These are phyloP conservation scores for Diadema setosum DNA, from an alignment of 35 echinoderm and acorn worm species.

Conservation along the genomic window DNA sequence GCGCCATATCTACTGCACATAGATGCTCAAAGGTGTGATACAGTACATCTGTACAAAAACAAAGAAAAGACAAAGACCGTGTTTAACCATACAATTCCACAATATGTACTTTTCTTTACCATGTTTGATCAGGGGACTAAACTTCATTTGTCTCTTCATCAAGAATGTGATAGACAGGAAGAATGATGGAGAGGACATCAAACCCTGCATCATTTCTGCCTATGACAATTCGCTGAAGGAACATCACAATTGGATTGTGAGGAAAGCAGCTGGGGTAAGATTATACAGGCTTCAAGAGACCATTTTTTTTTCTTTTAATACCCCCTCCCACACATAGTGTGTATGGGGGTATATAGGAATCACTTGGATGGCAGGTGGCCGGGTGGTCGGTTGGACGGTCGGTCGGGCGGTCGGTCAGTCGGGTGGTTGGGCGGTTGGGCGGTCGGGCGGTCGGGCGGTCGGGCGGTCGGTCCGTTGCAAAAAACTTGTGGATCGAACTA, in stretches of 20 bases:
- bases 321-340: background rate
- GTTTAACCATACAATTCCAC: too few species aligned
- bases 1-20: too few species aligned
- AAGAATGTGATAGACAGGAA: background rate
- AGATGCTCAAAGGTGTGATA: too few species aligned
- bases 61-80: too few species aligned
- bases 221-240: constrained; percentile 31
- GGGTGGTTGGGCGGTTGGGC: background rate
- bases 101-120: too few species aligned
- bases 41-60: too few species aligned
- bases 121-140: constrained; percentile 4
- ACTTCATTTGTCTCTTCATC: constrained; percentile 64
- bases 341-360: background rate
- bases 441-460: too few species aligned
- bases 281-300: background rate
- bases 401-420: background rate
- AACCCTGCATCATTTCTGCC: constrained; percentile 42
- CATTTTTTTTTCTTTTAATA: too few species aligned
- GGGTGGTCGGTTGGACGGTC: background rate
- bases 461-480: too few species aligned
- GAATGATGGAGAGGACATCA: constrained; percentile 5
- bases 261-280: constrained; percentile 28
- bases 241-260: constrained; percentile 31
- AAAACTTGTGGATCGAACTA: too few species aligned
- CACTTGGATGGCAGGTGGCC: background rate